phyloP scores from a whole-genome alignment of 2,113 vertebrate species.

The Probosciger aterrimus region DNA sequence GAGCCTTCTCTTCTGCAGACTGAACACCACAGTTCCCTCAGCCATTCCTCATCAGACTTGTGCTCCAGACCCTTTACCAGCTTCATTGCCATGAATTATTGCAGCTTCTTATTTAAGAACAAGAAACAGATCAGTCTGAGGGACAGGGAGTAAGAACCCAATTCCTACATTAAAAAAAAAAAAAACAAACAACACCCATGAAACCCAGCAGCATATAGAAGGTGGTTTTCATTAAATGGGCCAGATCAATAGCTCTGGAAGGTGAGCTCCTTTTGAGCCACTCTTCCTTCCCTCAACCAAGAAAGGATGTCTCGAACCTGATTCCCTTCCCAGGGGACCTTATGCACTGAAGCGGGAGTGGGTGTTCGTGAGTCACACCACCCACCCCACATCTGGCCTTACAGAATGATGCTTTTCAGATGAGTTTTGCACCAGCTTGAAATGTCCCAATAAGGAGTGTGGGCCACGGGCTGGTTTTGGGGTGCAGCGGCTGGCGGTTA shows the following conservation, averaged over 20 bases:
- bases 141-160: not conserved
- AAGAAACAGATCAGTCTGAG: not conserved
- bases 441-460: constrained; percentile 24
- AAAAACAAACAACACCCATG: not conserved
- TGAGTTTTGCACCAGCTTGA: not conserved
- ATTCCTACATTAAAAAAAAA: not conserved
- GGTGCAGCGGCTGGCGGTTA: constrained; percentile 54
- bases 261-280: not conserved
- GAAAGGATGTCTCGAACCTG: not conserved
- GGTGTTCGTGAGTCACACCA: not conserved
- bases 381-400: not conserved
- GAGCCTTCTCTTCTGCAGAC: not conserved
- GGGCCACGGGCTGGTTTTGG: constrained; percentile 19
- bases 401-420: not conserved
- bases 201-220: not conserved
- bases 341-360: not conserved
- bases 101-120: not conserved
- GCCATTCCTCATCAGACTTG: not conserved
- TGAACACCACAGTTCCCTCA: not conserved
- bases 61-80: not conserved
- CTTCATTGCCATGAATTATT: not conserved
- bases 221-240: not conserved
- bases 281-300: not conserved
- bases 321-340: not conserved
- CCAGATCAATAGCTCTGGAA: not conserved